Conservation (phyloP, 1,140 invertebrate genomes). For the Pogonomyrmex barbatus region DNA sequence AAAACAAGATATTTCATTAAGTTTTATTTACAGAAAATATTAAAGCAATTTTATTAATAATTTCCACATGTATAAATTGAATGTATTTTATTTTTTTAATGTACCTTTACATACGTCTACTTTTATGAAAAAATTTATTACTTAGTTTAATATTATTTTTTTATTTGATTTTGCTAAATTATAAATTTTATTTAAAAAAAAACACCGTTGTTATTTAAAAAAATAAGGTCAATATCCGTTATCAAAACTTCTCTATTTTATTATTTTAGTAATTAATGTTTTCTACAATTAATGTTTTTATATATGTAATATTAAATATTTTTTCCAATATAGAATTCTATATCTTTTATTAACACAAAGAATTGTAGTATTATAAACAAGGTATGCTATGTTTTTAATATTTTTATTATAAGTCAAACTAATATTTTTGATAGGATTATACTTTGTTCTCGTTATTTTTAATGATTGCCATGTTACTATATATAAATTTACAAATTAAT, state of each 20-base stretch:
- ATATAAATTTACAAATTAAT: conserved; percentile 16
- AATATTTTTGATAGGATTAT: neutral
- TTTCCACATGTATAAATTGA: neutral
- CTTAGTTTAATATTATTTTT: neutral
- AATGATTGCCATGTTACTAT: neutral
- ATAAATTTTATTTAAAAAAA: neutral
- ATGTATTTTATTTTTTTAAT: conserved; percentile 11
- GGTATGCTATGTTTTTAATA: neutral
- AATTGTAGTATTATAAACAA: neutral
- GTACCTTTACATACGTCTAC: neutral
- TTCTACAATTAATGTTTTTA: conserved; percentile 1
- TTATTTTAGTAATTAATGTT: conserved; percentile 17
- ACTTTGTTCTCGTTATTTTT: conserved; percentile 10
- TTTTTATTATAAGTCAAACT: neutral
- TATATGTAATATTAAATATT: neutral
- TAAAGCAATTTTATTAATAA: neutral
- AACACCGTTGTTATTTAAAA: conserved; percentile 1
- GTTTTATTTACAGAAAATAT: neutral
- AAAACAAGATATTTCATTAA: neutral
- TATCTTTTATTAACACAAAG: conserved; percentile 31
- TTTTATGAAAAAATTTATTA: neutral
- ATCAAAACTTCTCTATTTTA: conserved; percentile 5
- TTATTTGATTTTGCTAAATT: neutral
- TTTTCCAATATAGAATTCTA: neutral
- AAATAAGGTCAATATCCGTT: neutral